Evolutionary conservation across 2,797 vertebrate species (phyloP).

Genomic region (Tragelaphus oryx): DNA sequence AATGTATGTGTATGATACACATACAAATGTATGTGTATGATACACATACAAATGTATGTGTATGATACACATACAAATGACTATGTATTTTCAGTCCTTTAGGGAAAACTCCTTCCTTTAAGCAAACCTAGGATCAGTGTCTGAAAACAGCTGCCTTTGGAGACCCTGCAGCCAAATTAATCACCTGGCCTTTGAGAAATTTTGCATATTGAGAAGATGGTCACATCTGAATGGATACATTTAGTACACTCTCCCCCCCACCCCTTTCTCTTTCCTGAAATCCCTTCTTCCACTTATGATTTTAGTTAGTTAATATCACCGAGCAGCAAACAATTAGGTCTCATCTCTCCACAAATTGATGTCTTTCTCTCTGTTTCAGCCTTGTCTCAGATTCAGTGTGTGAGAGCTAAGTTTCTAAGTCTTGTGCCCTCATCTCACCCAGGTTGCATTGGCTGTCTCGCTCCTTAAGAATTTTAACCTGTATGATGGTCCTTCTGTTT

Average conservation of each 20-base stretch:
- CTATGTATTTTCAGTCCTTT: conserved; percentile 1
- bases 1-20: background rate
- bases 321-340: background rate
- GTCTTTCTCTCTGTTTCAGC: background rate
- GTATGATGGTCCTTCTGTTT: background rate
- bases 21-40: background rate
- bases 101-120: background rate
- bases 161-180: background rate
- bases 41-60: background rate
- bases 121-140: background rate
- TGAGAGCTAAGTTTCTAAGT: background rate
- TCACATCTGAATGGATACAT: background rate
- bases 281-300: background rate
- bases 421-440: background rate
- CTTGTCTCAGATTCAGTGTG: background rate
- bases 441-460: background rate
- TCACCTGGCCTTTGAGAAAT: background rate
- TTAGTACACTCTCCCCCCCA: background rate
- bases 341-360: background rate
- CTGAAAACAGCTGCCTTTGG: conserved; percentile 5
- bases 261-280: background rate
- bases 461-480: background rate
- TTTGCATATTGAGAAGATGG: background rate
- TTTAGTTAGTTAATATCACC: conserved; percentile 27
- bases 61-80: background rate